phyloP scores from a whole-genome alignment of 1,140 invertebrate species.

The Ostrea denselamellosa region DNA sequence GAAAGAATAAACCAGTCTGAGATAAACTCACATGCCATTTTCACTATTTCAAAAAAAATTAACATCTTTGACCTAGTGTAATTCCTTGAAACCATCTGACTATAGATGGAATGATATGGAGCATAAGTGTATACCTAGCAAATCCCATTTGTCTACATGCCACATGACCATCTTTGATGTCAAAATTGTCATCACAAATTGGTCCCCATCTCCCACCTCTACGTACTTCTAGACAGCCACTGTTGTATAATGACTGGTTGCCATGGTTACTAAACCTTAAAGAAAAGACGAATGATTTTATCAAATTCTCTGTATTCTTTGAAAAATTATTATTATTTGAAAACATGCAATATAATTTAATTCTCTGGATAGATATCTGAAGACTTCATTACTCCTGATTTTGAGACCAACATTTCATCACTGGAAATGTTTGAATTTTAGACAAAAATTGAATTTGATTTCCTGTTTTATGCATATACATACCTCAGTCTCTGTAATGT shows the following conservation, averaged over 20 bases:
- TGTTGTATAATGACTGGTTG: not conserved
- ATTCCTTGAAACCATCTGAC: no score
- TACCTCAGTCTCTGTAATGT: constrained; percentile 7
- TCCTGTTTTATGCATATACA: not conserved
- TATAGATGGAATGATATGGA: no score
- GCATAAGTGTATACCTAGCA: not conserved
- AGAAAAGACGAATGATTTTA: not conserved
- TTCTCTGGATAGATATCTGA: not conserved
- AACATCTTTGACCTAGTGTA: no score
- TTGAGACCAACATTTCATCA: no score
- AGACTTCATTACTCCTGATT: not conserved
- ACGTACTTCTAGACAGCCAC: not conserved
- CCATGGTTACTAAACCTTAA: constrained; percentile 16
- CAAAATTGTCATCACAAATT: constrained; percentile 4
- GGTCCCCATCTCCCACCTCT: constrained; percentile 20
- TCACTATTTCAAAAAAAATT: no score
- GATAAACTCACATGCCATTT: no score
- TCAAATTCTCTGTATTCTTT: not conserved
- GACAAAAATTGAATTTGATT: no score
- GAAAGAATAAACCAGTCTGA: no score
- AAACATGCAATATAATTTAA: not conserved
- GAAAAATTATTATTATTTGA: not conserved
- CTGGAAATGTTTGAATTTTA: no score
- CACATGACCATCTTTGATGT: constrained; percentile 13
- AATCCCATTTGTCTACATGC: constrained; percentile 40